Base-by-base conservation (phyloP, 2,888 invertebrate species). In the Zygogramma bicolorata region DNA sequence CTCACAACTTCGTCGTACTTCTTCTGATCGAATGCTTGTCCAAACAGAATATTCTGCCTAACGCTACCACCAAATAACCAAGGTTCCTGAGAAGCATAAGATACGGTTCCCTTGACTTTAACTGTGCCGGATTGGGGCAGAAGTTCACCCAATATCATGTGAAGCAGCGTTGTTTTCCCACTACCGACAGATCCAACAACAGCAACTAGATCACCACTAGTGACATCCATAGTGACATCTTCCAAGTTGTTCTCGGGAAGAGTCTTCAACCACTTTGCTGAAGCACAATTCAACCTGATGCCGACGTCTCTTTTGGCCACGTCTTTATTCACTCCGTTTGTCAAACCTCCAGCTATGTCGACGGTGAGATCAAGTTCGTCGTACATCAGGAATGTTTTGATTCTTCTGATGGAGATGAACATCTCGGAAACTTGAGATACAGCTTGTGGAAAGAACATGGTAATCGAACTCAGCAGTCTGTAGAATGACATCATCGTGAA, bases 11-110 rank as follows among this genome's bases (percentile, higher is more conserved):
- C 88, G 85, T 89, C 93, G 85, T 89, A 93, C 18, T 91, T 89
- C 29, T 90, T 89, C 29, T 90, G 88, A 78, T 93, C 92, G 91
- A 91, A 93, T 77, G 90, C 88, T 83, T 90, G 91, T 0, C 97
- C 97, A 86, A 98, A 98, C 1, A 96, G 86, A 76, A 98, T 95
- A 86, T 98, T 98, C 82, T 97, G 96, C n/a, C 95, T 89, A 0
- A 98, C 92, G 75, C 94, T 83, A 95, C 92, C 92, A 70, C 92
- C 92, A 81, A 93, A 93, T 0, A 93, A 84, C 96, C 96, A 97
- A 0, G 96, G 93, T 82, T 95, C 93, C 85, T 96, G 95, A 60
- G 94, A 92, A 0, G 94, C 93, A 83, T 96, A 97, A 0, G 92
- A 92, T 0, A 93, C 88, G 1, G 88, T 89, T 4, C 96, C 96